Evolutionary conservation across 2,888 invertebrate species (phyloP).

Genomic region (Caenorhabditis macrosperma): DNA sequence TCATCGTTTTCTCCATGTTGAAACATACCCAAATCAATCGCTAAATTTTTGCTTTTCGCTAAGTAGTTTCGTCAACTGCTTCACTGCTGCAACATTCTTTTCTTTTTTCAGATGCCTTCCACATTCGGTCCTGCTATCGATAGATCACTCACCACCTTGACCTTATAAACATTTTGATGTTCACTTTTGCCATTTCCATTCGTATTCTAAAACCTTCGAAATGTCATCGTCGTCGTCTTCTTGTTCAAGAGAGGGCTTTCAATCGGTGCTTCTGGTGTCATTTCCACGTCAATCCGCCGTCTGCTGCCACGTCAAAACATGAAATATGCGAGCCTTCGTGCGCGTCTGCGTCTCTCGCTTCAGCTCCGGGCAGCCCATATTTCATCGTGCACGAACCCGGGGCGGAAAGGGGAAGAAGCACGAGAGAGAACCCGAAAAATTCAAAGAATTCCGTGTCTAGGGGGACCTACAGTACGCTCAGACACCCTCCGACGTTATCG

Average conservation of each 20-base stretch:
- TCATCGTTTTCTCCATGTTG: too few species aligned
- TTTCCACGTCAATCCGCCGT: conserved; percentile 37
- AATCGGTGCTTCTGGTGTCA: conserved; percentile 17
- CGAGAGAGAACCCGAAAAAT: neutral
- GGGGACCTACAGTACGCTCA: conserved; percentile 21
- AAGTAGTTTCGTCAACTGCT: too few species aligned
- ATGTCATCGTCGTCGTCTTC: neutral
- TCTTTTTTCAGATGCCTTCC: too few species aligned
- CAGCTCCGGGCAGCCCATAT: conserved; percentile 17
- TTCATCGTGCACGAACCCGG: conserved; percentile 37
- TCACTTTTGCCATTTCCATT: too few species aligned
- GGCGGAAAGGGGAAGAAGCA: neutral
- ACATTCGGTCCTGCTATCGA: too few species aligned
- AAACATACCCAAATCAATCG: too few species aligned
- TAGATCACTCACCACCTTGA: too few species aligned
- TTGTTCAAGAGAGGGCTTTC: conserved; percentile 3
- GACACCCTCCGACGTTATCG: conserved; percentile 14
- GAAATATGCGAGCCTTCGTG: conserved; percentile 17
- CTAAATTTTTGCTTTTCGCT: too few species aligned
- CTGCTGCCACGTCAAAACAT: conserved; percentile 38
- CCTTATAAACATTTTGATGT: too few species aligned
- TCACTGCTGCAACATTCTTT: too few species aligned
- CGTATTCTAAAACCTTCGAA: too few species aligned
- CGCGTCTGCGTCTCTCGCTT: conserved; percentile 1
- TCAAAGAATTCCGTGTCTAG: neutral